These are phyloP conservation scores for Lynx canadensis DNA, from an alignment of 2,113 vertebrate genomes.

Conservation along the genomic window DNA sequence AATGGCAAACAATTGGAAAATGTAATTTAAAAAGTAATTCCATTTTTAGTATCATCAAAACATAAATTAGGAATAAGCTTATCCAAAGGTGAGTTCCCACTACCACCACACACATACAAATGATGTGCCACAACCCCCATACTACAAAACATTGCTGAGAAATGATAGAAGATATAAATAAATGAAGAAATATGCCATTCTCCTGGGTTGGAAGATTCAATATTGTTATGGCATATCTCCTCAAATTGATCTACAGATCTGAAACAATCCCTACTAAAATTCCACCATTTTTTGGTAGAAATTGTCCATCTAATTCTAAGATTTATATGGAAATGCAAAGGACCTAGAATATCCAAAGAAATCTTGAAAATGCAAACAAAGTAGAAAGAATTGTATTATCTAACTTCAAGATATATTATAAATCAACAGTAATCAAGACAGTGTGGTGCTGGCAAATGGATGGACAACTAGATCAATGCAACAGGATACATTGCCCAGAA, in stretches of 20 bases:
- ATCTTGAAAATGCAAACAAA: neutral
- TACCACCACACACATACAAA: neutral
- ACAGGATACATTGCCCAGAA: neutral
- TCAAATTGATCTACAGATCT: neutral
- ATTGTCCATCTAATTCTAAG: neutral
- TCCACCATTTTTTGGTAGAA: neutral
- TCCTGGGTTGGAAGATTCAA: neutral
- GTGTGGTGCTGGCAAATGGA: neutral
- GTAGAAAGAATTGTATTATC: neutral
- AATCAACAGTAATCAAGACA: neutral
- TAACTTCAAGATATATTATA: neutral
- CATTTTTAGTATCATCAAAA: neutral
- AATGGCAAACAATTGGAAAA: neutral
- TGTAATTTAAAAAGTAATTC: neutral
- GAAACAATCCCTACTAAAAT: neutral
- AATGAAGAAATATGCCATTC: neutral
- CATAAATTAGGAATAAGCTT: neutral
- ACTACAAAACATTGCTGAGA: neutral
- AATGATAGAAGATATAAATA: neutral
- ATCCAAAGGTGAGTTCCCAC: neutral
- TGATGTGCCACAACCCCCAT: neutral
- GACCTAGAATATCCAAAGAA: neutral
- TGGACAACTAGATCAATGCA: neutral
- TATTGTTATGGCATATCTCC: neutral
- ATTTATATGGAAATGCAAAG: neutral